A percentile compares a stretch with the other conserved stretches of the same genome.
These are phyloP conservation scores for Cyclina sinensis DNA, from an alignment of 1,140 invertebrate species.

Conservation along the genomic window DNA sequence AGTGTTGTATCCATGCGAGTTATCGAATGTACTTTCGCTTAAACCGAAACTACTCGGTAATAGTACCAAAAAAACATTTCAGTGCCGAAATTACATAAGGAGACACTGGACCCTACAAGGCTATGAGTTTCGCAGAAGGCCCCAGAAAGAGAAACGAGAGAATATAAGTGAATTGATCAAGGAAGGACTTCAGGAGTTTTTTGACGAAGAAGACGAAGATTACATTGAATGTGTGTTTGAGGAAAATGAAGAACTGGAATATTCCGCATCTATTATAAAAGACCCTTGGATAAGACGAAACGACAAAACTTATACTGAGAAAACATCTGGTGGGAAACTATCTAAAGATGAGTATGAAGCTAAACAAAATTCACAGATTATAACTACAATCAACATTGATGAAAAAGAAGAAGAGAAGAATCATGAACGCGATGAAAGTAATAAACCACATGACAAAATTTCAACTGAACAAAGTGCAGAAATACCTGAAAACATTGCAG, in stretches of 20 bases:
- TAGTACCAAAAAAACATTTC: not conserved
- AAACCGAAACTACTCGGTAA: conserved; percentile 5
- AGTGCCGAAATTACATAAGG: not conserved
- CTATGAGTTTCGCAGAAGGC: not conserved
- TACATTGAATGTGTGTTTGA: too few relatives aligned
- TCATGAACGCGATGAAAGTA: not conserved
- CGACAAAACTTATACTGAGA: not conserved
- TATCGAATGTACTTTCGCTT: not conserved
- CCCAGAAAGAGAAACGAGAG: not conserved
- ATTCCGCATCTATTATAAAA: not conserved
- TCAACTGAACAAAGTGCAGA: too few relatives aligned
- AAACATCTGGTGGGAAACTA: not conserved
- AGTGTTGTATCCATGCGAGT: not conserved
- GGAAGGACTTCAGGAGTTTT: not conserved
- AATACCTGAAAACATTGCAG: not conserved
- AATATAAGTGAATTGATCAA: not conserved
- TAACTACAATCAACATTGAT: not conserved
- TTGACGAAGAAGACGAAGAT: not conserved
- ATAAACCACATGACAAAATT: not conserved
- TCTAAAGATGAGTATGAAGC: not conserved
- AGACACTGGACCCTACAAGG: not conserved
- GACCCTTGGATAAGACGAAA: not conserved
- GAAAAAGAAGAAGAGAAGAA: not conserved
- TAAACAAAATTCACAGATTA: not conserved
- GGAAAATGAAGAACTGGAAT: not conserved